Base-by-base conservation (phyloP, 2,113 vertebrate species). In the Parus major region DNA sequence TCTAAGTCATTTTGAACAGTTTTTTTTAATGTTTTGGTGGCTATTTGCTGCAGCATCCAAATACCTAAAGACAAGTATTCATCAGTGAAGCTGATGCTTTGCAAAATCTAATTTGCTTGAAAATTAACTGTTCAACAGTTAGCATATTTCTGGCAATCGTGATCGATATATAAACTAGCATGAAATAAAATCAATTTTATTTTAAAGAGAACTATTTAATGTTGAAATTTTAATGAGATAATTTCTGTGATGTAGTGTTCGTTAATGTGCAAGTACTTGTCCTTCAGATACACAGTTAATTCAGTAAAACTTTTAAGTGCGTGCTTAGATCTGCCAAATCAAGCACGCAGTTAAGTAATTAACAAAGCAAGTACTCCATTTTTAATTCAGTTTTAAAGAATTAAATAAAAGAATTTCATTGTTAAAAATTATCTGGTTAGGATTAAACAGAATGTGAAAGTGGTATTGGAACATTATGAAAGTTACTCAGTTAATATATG, bases 101-200 rank as follows among this genome's bases (percentile, higher is more conserved):
- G 75, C 85, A 78, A 93, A 94, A 86, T 80, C 76, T 55, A 75
- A 70, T 81, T 71, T 71, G 57, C 46, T 82, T 71, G 39, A 68
- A 94, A 95, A 94, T 83, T 61, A 86, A 63, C 82, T 81, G 36
- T 88, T 83, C 69, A 16, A 49, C 0, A 1, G 85, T 83, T 95
- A 94, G 52, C 69, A 24, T 94, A 83, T 91, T 92, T 92, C 42
- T 95, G 50, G 72, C 3, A 19, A 52, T 81, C 0, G 7, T 63
- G 76, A 92, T 95, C 85, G 71, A 90, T 94, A 88, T 7, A 87
- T 88, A 92, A 96, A 92, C 52, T n/a, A 53, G 47, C 47, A 49
- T 94, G 93, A 93, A 80, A 88, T 70, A 90, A 88, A 94, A 96
- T 94, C 88, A 92, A 85, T 94, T 96, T 91, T 92, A 49, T 95